Evolutionary conservation across 2,888 invertebrate genomes (phyloP).

Genomic region (Idaea biselata): DNA sequence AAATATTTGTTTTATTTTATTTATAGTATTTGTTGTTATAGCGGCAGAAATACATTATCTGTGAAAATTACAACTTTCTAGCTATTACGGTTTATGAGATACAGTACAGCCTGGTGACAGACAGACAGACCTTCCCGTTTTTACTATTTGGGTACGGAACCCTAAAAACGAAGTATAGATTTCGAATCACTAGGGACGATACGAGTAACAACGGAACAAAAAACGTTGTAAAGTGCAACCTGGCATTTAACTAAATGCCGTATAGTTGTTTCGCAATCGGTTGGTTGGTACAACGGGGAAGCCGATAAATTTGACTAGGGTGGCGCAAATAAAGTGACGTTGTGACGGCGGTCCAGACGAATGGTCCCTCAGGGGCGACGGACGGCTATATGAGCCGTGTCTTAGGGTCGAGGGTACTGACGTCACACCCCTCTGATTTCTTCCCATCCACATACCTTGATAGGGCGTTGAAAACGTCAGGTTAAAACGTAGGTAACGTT

Average conservation of each 20-base stretch:
- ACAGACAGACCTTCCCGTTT: too few species aligned
- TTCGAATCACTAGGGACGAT: too few species aligned
- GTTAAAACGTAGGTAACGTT: slow-evolving; percentile 4
- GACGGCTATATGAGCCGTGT: slow-evolving; percentile 44
- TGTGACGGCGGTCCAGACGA: slow-evolving; percentile 46
- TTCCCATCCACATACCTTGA: slow-evolving; percentile 14
- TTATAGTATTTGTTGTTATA: too few species aligned
- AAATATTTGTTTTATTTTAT: too few species aligned
- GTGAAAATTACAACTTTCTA: too few species aligned
- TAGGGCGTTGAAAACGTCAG: slow-evolving; percentile 13
- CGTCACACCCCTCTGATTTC: slow-evolving; percentile 34
- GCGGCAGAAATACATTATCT: too few species aligned
- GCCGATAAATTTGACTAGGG: slow-evolving; percentile 34
- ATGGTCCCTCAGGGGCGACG: slow-evolving; percentile 38
- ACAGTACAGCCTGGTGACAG: too few species aligned
- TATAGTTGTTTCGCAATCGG: slow-evolving; percentile 15
- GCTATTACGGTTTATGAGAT: too few species aligned
- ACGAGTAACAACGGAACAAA: neutral
- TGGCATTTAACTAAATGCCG: slow-evolving; percentile 26
- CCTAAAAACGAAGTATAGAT: too few species aligned
- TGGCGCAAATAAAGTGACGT: slow-evolving; percentile 37
- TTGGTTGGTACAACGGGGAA: slow-evolving; percentile 7
- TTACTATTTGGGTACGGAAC: too few species aligned
- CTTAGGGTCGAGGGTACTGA: slow-evolving; percentile 23
- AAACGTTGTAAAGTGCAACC: slow-evolving; percentile 7